These are phyloP conservation scores for Otolemur crassicaudatus DNA, from an alignment of 2,797 vertebrate genomes.

Conservation along the genomic window DNA sequence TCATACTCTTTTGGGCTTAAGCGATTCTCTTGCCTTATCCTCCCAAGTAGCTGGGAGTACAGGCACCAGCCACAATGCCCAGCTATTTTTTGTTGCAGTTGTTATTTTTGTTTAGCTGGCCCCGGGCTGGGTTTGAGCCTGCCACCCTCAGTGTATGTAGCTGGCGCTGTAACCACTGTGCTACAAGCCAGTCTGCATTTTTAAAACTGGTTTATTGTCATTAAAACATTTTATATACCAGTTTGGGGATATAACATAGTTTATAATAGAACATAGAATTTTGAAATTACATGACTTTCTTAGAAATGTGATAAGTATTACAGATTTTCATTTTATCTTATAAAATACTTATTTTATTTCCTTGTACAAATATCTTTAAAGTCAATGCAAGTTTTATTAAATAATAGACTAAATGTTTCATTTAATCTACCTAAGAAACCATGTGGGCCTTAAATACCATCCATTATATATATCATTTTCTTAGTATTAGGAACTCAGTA, in stretches of 20 bases:
- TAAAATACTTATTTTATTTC: neutral
- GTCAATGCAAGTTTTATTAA: neutral
- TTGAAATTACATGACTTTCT: conserved; percentile 33
- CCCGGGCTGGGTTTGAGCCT: too few relatives aligned
- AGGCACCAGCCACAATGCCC: too few relatives aligned
- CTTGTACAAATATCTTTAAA: conserved; percentile 40
- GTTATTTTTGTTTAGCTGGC: too few relatives aligned
- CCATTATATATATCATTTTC: neutral
- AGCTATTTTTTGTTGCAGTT: too few relatives aligned
- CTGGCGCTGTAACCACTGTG: too few relatives aligned
- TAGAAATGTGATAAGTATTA: conserved; percentile 21
- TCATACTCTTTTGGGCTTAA: too few relatives aligned
- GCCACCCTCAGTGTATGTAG: too few relatives aligned
- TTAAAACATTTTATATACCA: neutral
- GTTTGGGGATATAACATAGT: conserved; percentile 16
- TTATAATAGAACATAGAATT: conserved; percentile 8
- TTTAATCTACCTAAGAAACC: conserved; percentile 24
- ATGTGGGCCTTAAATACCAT: neutral
- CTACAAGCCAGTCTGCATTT: neutral
- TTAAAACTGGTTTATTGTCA: neutral
- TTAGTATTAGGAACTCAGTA: neutral
- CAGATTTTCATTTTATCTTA: conserved; percentile 38
- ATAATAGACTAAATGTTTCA: neutral
- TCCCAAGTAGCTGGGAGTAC: too few relatives aligned
- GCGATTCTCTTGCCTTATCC: too few relatives aligned